Conservation (phyloP, 2,113 vertebrate species). For the Nibea albiflora region DNA sequence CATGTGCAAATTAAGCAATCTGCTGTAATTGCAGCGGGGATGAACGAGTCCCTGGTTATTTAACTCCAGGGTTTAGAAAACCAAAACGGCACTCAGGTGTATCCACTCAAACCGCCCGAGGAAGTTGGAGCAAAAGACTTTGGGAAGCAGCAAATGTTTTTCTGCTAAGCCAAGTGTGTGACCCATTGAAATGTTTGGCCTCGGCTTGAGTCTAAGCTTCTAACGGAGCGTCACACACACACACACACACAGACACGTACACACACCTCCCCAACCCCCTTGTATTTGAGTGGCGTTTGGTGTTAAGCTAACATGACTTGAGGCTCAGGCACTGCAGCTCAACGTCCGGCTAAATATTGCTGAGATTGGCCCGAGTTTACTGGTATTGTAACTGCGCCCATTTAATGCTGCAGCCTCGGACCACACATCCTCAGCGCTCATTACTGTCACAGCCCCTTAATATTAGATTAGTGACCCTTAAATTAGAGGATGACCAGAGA, state of each 20-base stretch:
- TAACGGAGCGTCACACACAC: conserved; percentile 17
- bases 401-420: conserved; percentile 68
- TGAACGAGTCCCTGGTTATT: conserved; percentile 9
- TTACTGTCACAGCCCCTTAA: conserved; percentile 82
- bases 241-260: neutral
- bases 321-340: conserved; percentile 75
- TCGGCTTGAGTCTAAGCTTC: conserved; percentile 33
- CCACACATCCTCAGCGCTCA: conserved; percentile 68
- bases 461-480: conserved; percentile 64
- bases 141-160: conserved; percentile 44
- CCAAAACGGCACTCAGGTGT: neutral
- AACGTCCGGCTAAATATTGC: conserved; percentile 83
- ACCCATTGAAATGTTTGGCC: conserved; percentile 51
- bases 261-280: conserved; percentile 35
- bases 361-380: conserved; percentile 80
- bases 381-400: conserved; percentile 77
- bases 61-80: conserved; percentile 5
- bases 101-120: conserved; percentile 17
- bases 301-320: conserved; percentile 75
- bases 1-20: conserved; percentile 22
- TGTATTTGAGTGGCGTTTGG: conserved; percentile 59
- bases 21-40: conserved; percentile 18
- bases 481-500: conserved; percentile 61
- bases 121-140: conserved; percentile 31
- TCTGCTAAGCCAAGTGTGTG: conserved; percentile 41